Conservation (phyloP, 1,140 invertebrate genomes). For the Periplaneta americana region DNA sequence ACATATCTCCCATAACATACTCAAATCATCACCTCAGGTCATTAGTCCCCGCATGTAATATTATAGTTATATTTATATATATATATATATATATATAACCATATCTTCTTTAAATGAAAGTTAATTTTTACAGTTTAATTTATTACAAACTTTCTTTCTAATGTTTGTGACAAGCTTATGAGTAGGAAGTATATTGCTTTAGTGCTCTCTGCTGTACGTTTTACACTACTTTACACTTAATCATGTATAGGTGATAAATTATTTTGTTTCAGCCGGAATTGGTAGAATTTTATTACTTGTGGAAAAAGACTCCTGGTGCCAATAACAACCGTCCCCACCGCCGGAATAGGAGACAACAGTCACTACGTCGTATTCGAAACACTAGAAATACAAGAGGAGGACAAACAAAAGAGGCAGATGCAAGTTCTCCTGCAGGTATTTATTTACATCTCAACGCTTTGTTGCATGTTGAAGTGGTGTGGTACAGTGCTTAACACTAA, state of each 20-base stretch:
- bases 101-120: too few species aligned
- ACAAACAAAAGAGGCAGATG: slow-evolving; percentile 31
- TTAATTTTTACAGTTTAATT: too few species aligned
- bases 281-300: slow-evolving; percentile 98
- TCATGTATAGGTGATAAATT: neutral
- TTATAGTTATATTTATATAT: too few species aligned
- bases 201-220: too few species aligned
- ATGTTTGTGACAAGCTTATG: too few species aligned
- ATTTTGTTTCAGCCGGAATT: slow-evolving; percentile 72
- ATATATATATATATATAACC: too few species aligned
- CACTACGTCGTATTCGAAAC: slow-evolving; percentile 81
- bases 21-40: too few species aligned
- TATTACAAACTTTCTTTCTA: too few species aligned
- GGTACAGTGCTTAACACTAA: neutral
- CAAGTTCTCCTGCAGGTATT: slow-evolving; percentile 23
- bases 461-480: neutral
- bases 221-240: too few species aligned
- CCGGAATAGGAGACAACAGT: slow-evolving; percentile 74
- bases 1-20: too few species aligned
- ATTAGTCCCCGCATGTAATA: too few species aligned
- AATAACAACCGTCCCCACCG: slow-evolving; percentile 89
- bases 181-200: too few species aligned
- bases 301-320: slow-evolving; percentile 99
- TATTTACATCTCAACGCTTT: neutral
- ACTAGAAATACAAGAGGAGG: slow-evolving; percentile 58